Conservation (phyloP, 2,797 vertebrate genomes). For the Arnoldichthys spilopterus region DNA sequence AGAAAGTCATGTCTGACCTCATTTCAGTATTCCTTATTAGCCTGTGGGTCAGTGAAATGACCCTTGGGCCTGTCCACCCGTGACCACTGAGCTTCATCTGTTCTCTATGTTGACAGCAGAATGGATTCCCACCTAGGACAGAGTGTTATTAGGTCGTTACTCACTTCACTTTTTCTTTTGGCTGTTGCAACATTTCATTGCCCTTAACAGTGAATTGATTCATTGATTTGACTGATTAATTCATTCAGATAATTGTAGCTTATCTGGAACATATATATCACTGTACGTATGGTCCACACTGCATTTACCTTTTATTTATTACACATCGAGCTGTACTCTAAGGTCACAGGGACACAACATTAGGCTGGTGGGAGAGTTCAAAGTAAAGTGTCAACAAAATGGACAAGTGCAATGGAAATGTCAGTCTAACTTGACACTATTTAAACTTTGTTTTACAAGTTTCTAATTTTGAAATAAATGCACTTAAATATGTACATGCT, state of each 20-base stretch:
- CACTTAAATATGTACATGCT: no score
- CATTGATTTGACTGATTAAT: conserved; percentile 8
- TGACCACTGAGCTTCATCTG: conserved; percentile 38
- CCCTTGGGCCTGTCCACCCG: conserved; percentile 35
- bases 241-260: background rate
- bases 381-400: no score
- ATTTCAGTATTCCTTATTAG: conserved; percentile 55
- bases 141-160: conserved; percentile 35
- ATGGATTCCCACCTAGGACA: conserved; percentile 19
- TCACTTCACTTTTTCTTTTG: background rate
- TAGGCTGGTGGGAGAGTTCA: background rate
- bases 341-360: background rate
- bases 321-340: background rate
- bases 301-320: background rate
- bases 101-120: conserved; percentile 14
- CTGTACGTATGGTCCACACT: background rate
- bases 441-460: no score
- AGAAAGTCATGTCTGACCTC: conserved; percentile 52
- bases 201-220: conserved; percentile 11
- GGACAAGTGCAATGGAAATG: no score
- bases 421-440: no score
- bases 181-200: background rate
- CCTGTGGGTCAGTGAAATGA: conserved; percentile 39
- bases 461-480: no score
- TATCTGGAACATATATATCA: background rate